A percentile compares a stretch with the other conserved stretches of the same genome.
Conservation (phyloP, 2,888 invertebrate species). For the Ennomos fuscantarius region DNA sequence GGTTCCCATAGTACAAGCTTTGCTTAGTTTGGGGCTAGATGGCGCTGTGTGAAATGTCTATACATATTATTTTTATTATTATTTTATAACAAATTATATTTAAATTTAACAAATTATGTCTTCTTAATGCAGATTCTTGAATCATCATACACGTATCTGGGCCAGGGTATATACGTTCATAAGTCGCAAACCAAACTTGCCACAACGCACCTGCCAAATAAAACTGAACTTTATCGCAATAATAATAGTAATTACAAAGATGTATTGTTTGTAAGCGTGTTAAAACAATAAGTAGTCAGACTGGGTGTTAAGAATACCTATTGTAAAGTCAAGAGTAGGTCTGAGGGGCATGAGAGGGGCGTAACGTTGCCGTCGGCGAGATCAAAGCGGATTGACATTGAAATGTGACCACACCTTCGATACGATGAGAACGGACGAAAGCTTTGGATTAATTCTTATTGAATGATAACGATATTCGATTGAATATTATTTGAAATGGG, state of each 20-base stretch:
- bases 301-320: slow-evolving; percentile 63
- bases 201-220: slow-evolving; percentile 3
- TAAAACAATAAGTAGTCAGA: slow-evolving; percentile 58
- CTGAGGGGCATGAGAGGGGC: neutral
- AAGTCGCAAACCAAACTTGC: neutral
- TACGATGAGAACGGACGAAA: slow-evolving; percentile 32
- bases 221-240: slow-evolving; percentile 16
- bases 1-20: no score
- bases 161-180: no score
- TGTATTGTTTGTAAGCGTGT: slow-evolving; percentile 32
- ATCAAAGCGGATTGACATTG: slow-evolving; percentile 63
- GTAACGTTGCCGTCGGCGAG: slow-evolving; percentile 49
- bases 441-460: slow-evolving; percentile 30
- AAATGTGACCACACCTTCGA: slow-evolving; percentile 40
- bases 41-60: no score
- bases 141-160: no score
- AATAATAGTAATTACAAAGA: neutral
- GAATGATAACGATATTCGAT: slow-evolving; percentile 19
- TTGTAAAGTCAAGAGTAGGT: slow-evolving; percentile 55
- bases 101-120: no score
- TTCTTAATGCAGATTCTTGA: no score
- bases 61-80: no score
- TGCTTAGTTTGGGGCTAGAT: no score
- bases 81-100: no score
- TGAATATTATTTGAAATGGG: slow-evolving; percentile 4